phyloP scores from a whole-genome alignment of 2,888 invertebrate genomes.

The Corythucha ciliata region DNA sequence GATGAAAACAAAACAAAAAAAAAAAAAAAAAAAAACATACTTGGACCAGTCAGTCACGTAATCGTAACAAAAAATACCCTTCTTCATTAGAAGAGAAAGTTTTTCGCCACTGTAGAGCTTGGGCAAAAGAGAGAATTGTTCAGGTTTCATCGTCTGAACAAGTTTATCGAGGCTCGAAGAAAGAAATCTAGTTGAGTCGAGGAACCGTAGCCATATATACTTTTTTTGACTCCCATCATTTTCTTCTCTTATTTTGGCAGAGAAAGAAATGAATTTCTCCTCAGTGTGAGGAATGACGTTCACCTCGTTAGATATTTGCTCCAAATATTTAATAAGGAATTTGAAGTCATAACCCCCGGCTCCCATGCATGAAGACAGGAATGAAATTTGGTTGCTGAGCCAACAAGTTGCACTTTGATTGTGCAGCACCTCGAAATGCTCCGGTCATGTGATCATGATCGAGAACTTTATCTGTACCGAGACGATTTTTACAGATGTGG shows the following conservation, averaged over 20 bases:
- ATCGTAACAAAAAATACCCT: constrained; percentile 32
- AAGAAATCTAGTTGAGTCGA: constrained; percentile 11
- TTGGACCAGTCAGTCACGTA: constrained; percentile 27
- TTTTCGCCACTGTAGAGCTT: too few species aligned
- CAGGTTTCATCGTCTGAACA: too few species aligned
- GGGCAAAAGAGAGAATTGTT: too few species aligned
- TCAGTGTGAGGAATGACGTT: constrained; percentile 11
- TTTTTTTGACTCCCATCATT: background rate
- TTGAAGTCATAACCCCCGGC: constrained; percentile 6
- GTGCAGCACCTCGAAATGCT: constrained; percentile 34
- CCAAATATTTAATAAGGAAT: constrained; percentile 9
- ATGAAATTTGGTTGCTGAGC: constrained; percentile 36
- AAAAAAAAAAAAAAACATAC: too few species aligned
- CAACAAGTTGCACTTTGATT: constrained; percentile 38
- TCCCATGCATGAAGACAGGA: constrained; percentile 37
- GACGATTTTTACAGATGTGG: too few species aligned
- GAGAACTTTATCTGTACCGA: constrained; percentile 2
- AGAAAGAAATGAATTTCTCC: constrained; percentile 11
- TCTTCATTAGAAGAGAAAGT: constrained; percentile 23
- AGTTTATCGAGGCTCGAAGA: constrained; percentile 2
- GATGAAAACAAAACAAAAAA: too few species aligned
- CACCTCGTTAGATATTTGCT: background rate
- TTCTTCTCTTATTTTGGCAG: background rate
- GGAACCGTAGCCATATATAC: constrained; percentile 8
- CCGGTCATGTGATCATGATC: constrained; percentile 38